Conservation (phyloP, 2,888 invertebrate genomes). For the Hanleya hanleyi region DNA sequence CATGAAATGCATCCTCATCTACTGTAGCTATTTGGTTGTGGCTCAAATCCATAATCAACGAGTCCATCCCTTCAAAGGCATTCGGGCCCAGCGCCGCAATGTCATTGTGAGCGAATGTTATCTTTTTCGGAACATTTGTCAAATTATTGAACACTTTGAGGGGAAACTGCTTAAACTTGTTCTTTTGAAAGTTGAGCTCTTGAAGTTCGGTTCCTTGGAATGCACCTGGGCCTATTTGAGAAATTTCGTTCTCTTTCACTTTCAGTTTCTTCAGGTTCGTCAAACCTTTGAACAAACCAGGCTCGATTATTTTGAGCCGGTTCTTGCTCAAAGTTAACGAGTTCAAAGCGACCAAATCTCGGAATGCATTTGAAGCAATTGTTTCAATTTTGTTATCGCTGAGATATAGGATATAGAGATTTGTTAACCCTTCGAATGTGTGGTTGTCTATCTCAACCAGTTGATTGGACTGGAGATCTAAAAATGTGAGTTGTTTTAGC, state of each 20-base stretch:
- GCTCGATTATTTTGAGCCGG: not conserved
- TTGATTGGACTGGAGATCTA: too few relatives aligned
- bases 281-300: not conserved
- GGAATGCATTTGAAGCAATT: too few relatives aligned
- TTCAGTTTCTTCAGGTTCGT: conserved; percentile 13
- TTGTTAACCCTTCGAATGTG: too few relatives aligned
- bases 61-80: conserved; percentile 30
- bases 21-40: conserved; percentile 35
- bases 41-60: conserved; percentile 41
- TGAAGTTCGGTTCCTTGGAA: conserved; percentile 21
- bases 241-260: conserved; percentile 34
- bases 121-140: not conserved
- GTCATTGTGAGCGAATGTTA: not conserved
- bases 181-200: not conserved
- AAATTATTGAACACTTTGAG: not conserved
- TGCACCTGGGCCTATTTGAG: conserved; percentile 23
- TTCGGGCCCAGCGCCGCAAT: not conserved
- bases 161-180: not conserved
- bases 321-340: not conserved
- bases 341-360: too few relatives aligned
- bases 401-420: too few relatives aligned
- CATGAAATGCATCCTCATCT: conserved; percentile 37
- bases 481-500: too few relatives aligned
- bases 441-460: too few relatives aligned
- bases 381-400: too few relatives aligned